These are phyloP conservation scores for Autographa pulchrina DNA, from an alignment of 2,888 invertebrate genomes.

Conservation along the genomic window DNA sequence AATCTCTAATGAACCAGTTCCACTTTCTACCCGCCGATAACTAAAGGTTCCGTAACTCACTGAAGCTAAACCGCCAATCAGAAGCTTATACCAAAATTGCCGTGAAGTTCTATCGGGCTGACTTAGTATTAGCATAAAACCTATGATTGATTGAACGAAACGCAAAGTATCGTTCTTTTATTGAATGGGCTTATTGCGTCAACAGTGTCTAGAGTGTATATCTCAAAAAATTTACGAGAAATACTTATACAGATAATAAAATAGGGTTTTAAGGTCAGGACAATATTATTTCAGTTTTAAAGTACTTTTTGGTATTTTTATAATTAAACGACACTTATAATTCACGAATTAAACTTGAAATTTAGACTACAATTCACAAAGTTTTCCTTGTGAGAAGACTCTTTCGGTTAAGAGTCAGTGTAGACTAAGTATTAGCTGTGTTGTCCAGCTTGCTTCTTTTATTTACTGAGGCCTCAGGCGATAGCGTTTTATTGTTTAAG, in stretches of 20 bases:
- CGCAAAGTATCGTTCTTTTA: no score
- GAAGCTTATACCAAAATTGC: constrained; percentile 12
- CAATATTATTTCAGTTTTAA: no score
- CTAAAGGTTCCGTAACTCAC: constrained; percentile 12
- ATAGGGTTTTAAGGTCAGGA: no score
- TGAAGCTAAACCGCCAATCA: constrained; percentile 18
- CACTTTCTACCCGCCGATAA: constrained; percentile 6
- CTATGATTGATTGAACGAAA: no score
- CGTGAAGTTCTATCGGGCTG: constrained; percentile 3
- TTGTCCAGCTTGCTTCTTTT: neutral
- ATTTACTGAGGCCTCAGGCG: neutral
- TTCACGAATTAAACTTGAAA: no score
- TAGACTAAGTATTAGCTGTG: neutral
- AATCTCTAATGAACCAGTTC: constrained; percentile 14
- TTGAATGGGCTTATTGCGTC: no score
- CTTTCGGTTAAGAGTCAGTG: neutral
- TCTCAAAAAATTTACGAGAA: no score
- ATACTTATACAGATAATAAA: no score
- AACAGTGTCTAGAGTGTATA: no score
- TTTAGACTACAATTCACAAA: neutral
- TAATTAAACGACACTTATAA: no score
- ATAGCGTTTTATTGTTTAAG: neutral
- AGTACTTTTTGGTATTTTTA: no score
- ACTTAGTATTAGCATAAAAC: neutral
- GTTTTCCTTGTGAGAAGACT: neutral